A percentile compares a stretch with the other conserved stretches of the same genome.
Conservation (phyloP, 2,888 invertebrate species). For the Agapetus fuscipes region DNA sequence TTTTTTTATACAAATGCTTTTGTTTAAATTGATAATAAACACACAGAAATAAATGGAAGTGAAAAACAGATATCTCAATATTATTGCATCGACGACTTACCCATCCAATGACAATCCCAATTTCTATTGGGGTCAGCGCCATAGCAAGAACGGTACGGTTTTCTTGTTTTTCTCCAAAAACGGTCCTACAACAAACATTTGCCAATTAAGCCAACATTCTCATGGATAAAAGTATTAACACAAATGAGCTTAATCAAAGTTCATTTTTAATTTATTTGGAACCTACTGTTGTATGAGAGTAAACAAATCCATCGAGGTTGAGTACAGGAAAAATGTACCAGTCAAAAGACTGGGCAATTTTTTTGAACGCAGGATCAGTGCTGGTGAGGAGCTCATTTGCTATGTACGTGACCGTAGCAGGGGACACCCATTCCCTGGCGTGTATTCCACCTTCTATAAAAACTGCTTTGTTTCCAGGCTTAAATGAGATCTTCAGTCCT, state of each 20-base stretch:
- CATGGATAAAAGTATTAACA: too few relatives aligned
- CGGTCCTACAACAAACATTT: slow-evolving; percentile 64
- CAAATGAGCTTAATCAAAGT: too few relatives aligned
- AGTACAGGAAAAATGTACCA: slow-evolving; percentile 66
- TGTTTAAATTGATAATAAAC: too few relatives aligned
- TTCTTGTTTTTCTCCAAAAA: slow-evolving; percentile 60
- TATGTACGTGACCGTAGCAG: slow-evolving; percentile 58
- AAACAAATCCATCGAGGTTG: slow-evolving; percentile 66
- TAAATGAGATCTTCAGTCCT: slow-evolving; percentile 41
- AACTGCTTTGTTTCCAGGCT: slow-evolving; percentile 40
- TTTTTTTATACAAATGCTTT: too few relatives aligned
- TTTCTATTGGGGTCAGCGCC: slow-evolving; percentile 48
- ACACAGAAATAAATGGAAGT: too few relatives aligned
- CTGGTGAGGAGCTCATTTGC: slow-evolving; percentile 61
- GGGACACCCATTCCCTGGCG: slow-evolving; percentile 63
- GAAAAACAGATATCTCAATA: too few relatives aligned
- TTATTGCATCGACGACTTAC: too few relatives aligned
- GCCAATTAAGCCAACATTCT: too few relatives aligned
- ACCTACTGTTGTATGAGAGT: too few relatives aligned
- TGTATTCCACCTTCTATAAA: slow-evolving; percentile 60
- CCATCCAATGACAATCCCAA: slow-evolving; percentile 38
- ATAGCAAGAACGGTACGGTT: slow-evolving; percentile 25
- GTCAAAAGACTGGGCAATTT: slow-evolving; percentile 54
- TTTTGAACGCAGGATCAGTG: slow-evolving; percentile 39
- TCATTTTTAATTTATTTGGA: too few relatives aligned